Evolutionary conservation across 1,140 invertebrate species (phyloP), one percentile per base, ranked within the genome.

Genomic region (Oryzaephilus surinamensis): DNA sequence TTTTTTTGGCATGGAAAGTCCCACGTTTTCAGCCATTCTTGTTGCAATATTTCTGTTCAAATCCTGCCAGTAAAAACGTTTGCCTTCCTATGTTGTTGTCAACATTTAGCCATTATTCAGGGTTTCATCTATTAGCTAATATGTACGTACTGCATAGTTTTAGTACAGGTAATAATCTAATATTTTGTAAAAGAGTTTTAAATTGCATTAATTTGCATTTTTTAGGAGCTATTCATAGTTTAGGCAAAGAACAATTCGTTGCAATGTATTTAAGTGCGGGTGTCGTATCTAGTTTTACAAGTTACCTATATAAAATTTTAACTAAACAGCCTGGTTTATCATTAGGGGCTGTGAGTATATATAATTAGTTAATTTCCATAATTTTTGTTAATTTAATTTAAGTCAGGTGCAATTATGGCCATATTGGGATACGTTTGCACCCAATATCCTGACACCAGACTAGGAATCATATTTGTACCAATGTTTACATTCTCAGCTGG

Each of bases 61-160:
- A 80, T 67, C 86, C 87, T 28, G 73, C 72, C 28, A 76, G 78
- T 45, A 72, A 69, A 58, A 69, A 69, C 46, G 65, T 79, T 34
- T 92, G 81, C 62, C 76, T 77, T 64, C 87, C 93, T 13, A 92
- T 96, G 89, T 53, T 97, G 11, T 63, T 97, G 1, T 92, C 87
- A 6, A 85, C 81, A 31, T 97, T 98, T 63, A 97, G 92, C 55
- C 95, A 98, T 61, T 81, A 84, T 54, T 88, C 82, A 6, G 56
- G 76, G 19, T 65, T 92, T 28, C 95, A 98, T 68, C 70, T 97
- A 31, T 74, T 75, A 52, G 76, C 81, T 21, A 98, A 98, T 65
- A 97, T 98, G 94, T 95, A 89, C 69, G 93, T 95, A 13, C 64
- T 97, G 13, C 82, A 92, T 56, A 93, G 82, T 53, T 97, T 84